Evolutionary conservation across 2,797 vertebrate species (phyloP).

Genomic region (Sitta carolinensis): DNA sequence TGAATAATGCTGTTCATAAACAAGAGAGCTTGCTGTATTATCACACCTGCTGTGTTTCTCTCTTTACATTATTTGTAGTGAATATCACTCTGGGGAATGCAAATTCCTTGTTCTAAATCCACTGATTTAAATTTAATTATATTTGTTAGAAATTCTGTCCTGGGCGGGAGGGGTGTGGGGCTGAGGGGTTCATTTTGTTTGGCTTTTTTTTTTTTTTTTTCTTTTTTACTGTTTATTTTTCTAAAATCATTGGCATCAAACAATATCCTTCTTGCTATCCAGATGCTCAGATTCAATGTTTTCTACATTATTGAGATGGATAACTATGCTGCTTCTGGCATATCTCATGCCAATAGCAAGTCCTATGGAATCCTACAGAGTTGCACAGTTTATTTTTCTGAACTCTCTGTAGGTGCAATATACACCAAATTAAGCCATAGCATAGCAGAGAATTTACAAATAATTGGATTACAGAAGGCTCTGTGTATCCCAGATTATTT

Average conservation of each 20-base stretch:
- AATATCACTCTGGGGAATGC: neutral
- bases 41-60: neutral
- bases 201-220: no score
- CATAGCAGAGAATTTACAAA: neutral
- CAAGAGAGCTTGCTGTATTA: neutral
- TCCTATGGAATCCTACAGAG: neutral
- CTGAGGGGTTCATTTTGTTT: neutral
- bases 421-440: neutral
- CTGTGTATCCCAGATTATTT: neutral
- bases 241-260: neutral
- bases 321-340: neutral
- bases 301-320: neutral
- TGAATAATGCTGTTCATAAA: neutral
- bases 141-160: neutral
- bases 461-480: neutral
- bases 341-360: neutral
- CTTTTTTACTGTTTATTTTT: neutral
- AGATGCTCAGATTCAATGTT: neutral
- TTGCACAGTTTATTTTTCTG: neutral
- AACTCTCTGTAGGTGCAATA: neutral
- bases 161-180: no score
- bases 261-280: neutral
- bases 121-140: neutral
- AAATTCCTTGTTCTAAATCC: neutral
- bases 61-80: neutral